Conservation (phyloP, 2,113 vertebrate genomes). For the Oreocharis arfaki region DNA sequence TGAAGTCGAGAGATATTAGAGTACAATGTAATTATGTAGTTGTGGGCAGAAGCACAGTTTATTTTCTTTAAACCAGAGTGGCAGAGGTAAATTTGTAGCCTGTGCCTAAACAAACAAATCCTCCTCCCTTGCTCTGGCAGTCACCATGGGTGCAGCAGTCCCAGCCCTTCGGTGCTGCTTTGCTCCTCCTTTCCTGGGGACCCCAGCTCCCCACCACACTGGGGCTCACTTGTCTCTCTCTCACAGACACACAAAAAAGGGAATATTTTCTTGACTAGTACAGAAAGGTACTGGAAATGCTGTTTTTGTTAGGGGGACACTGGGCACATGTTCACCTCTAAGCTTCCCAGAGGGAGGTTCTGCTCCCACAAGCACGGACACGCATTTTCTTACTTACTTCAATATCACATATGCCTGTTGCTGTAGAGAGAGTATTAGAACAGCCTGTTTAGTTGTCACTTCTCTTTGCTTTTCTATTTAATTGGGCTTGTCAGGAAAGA, state of each 20-base stretch:
- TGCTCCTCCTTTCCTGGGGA: background rate
- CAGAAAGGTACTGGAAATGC: background rate
- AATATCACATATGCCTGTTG: accelerated
- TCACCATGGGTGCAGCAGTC: background rate
- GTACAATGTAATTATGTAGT: conserved; percentile 66
- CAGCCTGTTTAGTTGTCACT: background rate
- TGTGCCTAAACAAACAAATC: conserved; percentile 8
- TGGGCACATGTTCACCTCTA: background rate
- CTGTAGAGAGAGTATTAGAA: background rate
- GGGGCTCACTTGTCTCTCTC: background rate
- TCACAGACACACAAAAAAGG: background rate
- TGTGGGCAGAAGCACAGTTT: conserved; percentile 52
- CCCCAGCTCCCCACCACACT: accelerated
- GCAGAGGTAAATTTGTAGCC: conserved; percentile 3
- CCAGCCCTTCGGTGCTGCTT: background rate
- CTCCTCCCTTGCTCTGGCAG: background rate
- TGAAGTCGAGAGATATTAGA: conserved; percentile 67
- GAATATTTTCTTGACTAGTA: background rate
- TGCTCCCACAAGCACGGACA: background rate
- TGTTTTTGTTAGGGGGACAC: background rate
- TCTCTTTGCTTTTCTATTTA: background rate
- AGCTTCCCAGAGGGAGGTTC: background rate
- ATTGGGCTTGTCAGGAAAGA: background rate
- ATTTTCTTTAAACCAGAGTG: conserved; percentile 40
- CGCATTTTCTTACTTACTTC: background rate